A percentile compares a stretch with the other conserved stretches of the same genome.
These are phyloP conservation scores for Caenorhabditis inopinata DNA, from an alignment of 1,140 invertebrate genomes.

Conservation along the genomic window DNA sequence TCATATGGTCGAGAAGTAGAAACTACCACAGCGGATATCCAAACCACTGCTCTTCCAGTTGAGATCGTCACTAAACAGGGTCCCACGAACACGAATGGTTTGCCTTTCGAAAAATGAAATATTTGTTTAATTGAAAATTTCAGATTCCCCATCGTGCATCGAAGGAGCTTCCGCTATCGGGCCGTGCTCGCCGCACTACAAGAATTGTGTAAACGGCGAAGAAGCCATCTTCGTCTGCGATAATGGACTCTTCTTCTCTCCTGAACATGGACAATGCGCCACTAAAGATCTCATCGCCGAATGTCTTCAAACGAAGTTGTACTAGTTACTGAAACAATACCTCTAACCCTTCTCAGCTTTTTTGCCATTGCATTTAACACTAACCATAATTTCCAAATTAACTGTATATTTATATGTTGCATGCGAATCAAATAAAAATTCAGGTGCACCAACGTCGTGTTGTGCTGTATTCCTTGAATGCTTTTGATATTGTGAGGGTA, in stretches of 20 bases:
- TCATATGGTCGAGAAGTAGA: neutral
- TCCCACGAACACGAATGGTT: neutral
- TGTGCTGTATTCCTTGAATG: no score
- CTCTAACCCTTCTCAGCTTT: neutral
- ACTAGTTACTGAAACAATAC: neutral
- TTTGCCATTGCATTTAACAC: neutral
- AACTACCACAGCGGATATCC: no score
- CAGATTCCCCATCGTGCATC: neutral
- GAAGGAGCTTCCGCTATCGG: neutral
- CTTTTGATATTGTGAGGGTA: no score
- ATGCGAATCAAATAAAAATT: neutral
- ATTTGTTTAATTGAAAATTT: neutral
- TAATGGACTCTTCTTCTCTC: constrained; percentile 2
- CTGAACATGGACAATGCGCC: neutral
- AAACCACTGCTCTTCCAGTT: neutral
- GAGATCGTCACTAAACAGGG: neutral
- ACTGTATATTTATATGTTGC: neutral
- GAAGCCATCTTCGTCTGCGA: constrained; percentile 9
- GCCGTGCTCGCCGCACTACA: neutral
- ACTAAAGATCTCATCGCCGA: neutral
- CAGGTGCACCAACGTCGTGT: no score
- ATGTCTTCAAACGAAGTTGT: neutral
- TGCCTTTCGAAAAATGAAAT: neutral
- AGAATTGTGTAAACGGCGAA: neutral
- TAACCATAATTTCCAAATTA: neutral